Evolutionary conservation across 2,113 vertebrate genomes (phyloP).

Genomic region (Galeopterus variegatus): DNA sequence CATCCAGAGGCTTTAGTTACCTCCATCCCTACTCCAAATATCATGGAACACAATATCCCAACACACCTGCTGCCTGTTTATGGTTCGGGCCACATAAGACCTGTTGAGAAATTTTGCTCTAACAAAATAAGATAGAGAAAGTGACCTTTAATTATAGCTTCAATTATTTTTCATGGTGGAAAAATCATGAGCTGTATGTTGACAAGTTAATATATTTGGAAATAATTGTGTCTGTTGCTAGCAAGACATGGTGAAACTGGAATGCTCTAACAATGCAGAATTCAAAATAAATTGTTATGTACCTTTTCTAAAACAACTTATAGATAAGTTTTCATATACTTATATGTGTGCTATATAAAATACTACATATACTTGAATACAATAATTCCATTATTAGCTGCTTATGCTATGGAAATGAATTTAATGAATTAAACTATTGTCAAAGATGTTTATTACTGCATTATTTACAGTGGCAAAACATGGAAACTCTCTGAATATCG

Average conservation of each 20-base stretch:
- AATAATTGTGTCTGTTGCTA: constrained; percentile 57
- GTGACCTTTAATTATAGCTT: constrained; percentile 34
- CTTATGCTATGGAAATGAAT: constrained; percentile 53
- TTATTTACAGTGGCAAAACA: constrained; percentile 58
- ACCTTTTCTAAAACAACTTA: constrained; percentile 37
- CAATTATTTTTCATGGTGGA: constrained; percentile 47
- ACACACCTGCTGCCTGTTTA: neutral
- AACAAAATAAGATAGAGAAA: constrained; percentile 33
- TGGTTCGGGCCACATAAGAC: neutral
- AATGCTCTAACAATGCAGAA: constrained; percentile 43
- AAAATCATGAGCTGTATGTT: constrained; percentile 38
- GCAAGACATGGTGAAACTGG: neutral
- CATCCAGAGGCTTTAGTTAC: neutral
- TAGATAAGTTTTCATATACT: neutral
- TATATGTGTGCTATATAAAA: neutral
- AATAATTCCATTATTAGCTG: constrained; percentile 7
- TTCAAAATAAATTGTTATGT: constrained; percentile 49
- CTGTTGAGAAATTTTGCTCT: constrained; percentile 41
- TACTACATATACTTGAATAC: neutral
- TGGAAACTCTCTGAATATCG: constrained; percentile 30
- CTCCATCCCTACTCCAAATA: neutral
- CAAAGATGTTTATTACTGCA: constrained; percentile 16
- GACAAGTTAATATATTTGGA: constrained; percentile 62
- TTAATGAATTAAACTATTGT: constrained; percentile 44
- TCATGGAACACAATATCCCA: neutral